Percentiles rank a stretch among this genome's conserved stretches.
Evolutionary conservation across 2,797 vertebrate genomes (phyloP).

Genomic region (Percopsis omiscomaycus): DNA sequence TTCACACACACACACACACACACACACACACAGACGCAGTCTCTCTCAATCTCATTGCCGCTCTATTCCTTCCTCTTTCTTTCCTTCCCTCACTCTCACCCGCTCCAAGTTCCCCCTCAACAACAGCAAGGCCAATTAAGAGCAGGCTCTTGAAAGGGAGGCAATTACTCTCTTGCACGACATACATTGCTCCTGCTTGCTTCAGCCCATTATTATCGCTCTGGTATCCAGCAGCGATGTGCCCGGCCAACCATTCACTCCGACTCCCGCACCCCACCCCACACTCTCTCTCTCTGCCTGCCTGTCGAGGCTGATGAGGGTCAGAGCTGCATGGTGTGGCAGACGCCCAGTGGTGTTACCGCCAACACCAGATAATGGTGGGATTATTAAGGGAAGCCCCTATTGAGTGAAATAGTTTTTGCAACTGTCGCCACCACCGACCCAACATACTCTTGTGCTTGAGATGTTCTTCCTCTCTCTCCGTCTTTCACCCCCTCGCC

Average conservation of each 20-base stretch:
- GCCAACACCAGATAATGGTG: conserved; percentile 70
- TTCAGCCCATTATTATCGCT: conserved; percentile 80
- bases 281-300: conserved; percentile 64
- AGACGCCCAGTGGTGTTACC: conserved; percentile 54
- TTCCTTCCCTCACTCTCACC: conserved; percentile 56
- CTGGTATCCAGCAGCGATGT: conserved; percentile 75
- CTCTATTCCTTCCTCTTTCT: conserved; percentile 36
- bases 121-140: conserved; percentile 83
- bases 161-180: conserved; percentile 82
- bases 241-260: conserved; percentile 74
- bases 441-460: neutral
- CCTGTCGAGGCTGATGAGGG: conserved; percentile 69
- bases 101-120: conserved; percentile 69
- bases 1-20: conserved; percentile 11
- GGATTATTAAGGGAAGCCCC: conserved; percentile 72
- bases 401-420: conserved; percentile 42
- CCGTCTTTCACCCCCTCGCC: conserved; percentile 15
- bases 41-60: neutral
- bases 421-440: too few species aligned
- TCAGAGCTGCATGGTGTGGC: conserved; percentile 57
- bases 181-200: conserved; percentile 75
- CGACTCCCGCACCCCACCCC: conserved; percentile 65
- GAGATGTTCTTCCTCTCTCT: conserved; percentile 20
- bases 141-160: conserved; percentile 78
- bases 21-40: conserved; percentile 35